phyloP scores from a whole-genome alignment of 2,888 invertebrate species.

The Phyllotreta striolata region DNA sequence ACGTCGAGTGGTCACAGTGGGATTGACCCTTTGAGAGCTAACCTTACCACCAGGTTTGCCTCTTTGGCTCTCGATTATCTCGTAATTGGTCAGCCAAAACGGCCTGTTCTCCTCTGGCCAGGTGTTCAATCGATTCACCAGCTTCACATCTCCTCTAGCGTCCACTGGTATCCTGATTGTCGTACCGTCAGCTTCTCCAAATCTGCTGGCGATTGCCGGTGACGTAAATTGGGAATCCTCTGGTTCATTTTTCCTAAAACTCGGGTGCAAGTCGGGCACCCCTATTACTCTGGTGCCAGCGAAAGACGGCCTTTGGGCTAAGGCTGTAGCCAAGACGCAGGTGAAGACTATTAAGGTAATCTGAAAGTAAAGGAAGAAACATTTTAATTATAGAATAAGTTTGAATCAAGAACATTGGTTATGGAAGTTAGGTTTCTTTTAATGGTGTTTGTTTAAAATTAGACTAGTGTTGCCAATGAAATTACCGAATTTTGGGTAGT shows the following conservation, averaged over 20 bases:
- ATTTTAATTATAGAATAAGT: neutral
- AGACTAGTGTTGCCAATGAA: too few relatives aligned
- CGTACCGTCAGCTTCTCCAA: constrained; percentile 62
- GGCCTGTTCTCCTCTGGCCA: constrained; percentile 74
- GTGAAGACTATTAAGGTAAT: neutral
- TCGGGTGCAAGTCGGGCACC: constrained; percentile 64
- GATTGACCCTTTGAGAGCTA: neutral
- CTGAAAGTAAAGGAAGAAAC: neutral
- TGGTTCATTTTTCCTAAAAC: neutral
- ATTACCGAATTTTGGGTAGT: too few relatives aligned
- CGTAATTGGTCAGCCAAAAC: constrained; percentile 77
- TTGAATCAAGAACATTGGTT: neutral
- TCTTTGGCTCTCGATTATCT: constrained; percentile 65
- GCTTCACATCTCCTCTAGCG: constrained; percentile 69
- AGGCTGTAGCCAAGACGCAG: neutral
- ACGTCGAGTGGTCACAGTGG: too few relatives aligned
- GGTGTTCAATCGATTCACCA: constrained; percentile 69
- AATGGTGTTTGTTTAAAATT: too few relatives aligned
- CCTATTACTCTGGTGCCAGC: constrained; percentile 58
- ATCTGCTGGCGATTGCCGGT: constrained; percentile 59
- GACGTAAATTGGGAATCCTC: neutral
- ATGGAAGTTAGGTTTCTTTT: neutral
- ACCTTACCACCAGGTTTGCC: constrained; percentile 18
- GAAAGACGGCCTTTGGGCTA: constrained; percentile 4
- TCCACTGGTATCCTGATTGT: constrained; percentile 68